Evolutionary conservation across 2,888 invertebrate genomes (phyloP).

Genomic region (Cerastis leucographa): DNA sequence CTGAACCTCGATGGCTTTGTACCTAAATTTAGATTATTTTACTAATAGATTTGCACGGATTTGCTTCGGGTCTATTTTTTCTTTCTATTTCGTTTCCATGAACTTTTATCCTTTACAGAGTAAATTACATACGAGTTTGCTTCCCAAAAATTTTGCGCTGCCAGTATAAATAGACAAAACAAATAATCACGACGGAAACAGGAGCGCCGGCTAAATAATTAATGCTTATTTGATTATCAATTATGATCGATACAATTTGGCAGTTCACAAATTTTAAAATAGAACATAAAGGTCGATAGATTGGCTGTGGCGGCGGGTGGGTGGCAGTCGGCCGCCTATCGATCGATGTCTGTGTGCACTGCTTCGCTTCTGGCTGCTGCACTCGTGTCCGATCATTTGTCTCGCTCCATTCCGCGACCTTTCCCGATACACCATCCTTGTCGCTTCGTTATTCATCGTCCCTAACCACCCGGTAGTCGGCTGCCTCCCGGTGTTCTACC

Average conservation of each 20-base stretch:
- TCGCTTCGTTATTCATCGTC: slow-evolving; percentile 88
- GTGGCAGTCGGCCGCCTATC: slow-evolving; percentile 84
- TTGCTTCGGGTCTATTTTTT: slow-evolving; percentile 18
- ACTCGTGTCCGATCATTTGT: slow-evolving; percentile 81
- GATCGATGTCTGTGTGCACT: slow-evolving; percentile 89
- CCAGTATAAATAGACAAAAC: slow-evolving; percentile 29
- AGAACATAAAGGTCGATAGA: slow-evolving; percentile 85
- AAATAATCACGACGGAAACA: slow-evolving; percentile 49
- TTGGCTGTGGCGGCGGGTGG: slow-evolving; percentile 82
- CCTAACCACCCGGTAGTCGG: slow-evolving; percentile 88
- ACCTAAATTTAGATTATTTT: slow-evolving; percentile 75
- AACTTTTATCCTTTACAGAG: background rate
- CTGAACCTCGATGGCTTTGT: slow-evolving; percentile 76
- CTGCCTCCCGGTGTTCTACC: slow-evolving; percentile 86
- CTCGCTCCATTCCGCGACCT: slow-evolving; percentile 78
- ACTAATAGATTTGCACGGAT: slow-evolving; percentile 59
- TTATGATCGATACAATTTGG: slow-evolving; percentile 78
- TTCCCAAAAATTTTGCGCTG: slow-evolving; percentile 9
- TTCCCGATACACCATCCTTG: slow-evolving; percentile 82
- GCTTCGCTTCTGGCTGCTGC: slow-evolving; percentile 82
- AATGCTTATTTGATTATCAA: slow-evolving; percentile 71
- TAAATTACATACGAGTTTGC: slow-evolving; percentile 12
- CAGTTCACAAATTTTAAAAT: slow-evolving; percentile 81
- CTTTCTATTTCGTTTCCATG: slow-evolving; percentile 7
- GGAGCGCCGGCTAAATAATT: slow-evolving; percentile 53